Evolutionary conservation across 2,797 vertebrate species (phyloP).

Genomic region (Phataginus tetradactyla): DNA sequence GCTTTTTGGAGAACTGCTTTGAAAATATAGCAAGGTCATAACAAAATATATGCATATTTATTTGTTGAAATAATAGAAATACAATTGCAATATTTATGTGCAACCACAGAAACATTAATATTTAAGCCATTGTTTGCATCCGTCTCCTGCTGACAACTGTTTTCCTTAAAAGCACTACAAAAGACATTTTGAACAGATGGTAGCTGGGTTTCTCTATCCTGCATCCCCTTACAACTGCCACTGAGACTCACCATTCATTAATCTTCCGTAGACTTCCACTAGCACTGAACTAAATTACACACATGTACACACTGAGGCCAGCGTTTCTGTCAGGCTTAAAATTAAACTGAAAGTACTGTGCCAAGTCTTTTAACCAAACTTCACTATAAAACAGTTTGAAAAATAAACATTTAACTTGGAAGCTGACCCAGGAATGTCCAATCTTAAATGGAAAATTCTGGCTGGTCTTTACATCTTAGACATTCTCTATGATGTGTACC

Average conservation of each 20-base stretch:
- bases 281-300: conserved; percentile 97
- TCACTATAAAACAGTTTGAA: conserved; percentile 91
- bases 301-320: conserved; percentile 88
- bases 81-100: conserved; percentile 81
- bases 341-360: conserved; percentile 92
- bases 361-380: conserved; percentile 91
- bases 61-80: conserved; percentile 52
- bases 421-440: conserved; percentile 86
- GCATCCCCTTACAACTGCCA: conserved; percentile 96
- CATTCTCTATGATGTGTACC: conserved; percentile 82
- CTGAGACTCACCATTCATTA: conserved; percentile 96
- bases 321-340: conserved; percentile 95
- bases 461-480: conserved; percentile 88
- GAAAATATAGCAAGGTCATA: neutral
- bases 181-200: conserved; percentile 97
- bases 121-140: conserved; percentile 86
- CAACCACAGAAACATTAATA: conserved; percentile 86
- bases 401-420: conserved; percentile 91
- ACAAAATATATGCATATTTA: neutral
- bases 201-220: conserved; percentile 94
- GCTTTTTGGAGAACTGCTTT: conserved; percentile 41
- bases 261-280: conserved; percentile 98
- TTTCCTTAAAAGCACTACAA: conserved; percentile 96
- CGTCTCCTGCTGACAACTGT: conserved; percentile 93
- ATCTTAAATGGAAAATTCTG: conserved; percentile 84